These are phyloP conservation scores for Eolophus roseicapilla DNA, from an alignment of 2,113 vertebrate species.

Conservation along the genomic window DNA sequence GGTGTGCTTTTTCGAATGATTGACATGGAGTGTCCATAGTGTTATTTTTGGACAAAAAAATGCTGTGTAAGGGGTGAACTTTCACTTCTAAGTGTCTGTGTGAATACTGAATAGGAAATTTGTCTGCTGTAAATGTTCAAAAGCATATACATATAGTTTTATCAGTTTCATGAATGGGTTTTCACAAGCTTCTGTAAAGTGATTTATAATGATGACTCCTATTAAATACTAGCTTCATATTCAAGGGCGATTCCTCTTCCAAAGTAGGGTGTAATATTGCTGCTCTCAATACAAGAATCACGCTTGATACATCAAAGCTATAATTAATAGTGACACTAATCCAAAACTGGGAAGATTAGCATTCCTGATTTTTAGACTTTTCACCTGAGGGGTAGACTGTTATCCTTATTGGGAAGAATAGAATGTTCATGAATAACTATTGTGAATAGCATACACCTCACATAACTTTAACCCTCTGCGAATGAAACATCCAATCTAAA, in stretches of 20 bases:
- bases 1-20: not conserved
- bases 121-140: not conserved
- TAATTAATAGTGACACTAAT: not conserved
- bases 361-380: not conserved
- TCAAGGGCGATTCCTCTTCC: not conserved
- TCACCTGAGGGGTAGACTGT: not conserved
- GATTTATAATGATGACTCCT: constrained; percentile 17
- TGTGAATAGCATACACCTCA: not conserved
- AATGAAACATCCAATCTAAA: not conserved
- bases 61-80: not conserved
- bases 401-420: not conserved
- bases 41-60: not conserved
- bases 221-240: constrained; percentile 7
- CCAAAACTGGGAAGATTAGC: not conserved
- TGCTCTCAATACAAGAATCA: not conserved
- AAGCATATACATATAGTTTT: not conserved
- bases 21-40: not conserved
- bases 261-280: not conserved
- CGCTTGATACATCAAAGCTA: not conserved
- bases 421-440: not conserved
- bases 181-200: not conserved
- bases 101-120: not conserved
- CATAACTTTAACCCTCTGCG: not conserved
- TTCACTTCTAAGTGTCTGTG: not conserved
- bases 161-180: not conserved